Conservation (phyloP, 1,140 invertebrate species). For the Drosophila gunungcola region DNA sequence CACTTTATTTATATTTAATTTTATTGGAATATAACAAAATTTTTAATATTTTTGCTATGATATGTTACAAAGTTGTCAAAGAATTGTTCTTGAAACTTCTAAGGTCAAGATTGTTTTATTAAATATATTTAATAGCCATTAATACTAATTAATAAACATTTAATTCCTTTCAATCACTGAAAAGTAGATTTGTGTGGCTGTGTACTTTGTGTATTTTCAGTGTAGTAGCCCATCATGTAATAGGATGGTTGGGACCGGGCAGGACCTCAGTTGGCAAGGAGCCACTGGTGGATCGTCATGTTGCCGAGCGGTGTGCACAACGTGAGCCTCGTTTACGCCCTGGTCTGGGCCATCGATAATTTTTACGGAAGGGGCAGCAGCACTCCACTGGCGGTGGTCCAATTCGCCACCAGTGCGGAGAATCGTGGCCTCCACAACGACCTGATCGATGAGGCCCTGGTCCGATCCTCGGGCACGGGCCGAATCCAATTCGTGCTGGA, state of each 20-base stretch:
- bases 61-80: too few relatives aligned
- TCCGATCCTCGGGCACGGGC: slow-evolving; percentile 2
- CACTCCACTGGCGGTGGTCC: slow-evolving; percentile 52
- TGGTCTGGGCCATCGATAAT: slow-evolving; percentile 72
- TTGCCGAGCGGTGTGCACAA: slow-evolving; percentile 36
- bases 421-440: slow-evolving; percentile 60
- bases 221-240: neutral
- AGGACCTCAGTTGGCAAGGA: slow-evolving; percentile 6
- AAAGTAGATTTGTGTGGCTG: too few relatives aligned
- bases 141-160: too few relatives aligned
- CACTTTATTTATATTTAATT: too few relatives aligned
- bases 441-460: slow-evolving; percentile 57
- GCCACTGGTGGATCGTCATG: slow-evolving; percentile 7
- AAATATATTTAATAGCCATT: too few relatives aligned
- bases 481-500: slow-evolving; percentile 57
- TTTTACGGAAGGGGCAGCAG: slow-evolving; percentile 48
- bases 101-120: too few relatives aligned
- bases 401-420: slow-evolving; percentile 52
- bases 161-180: too few relatives aligned
- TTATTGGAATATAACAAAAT: too few relatives aligned
- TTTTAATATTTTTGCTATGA: too few relatives aligned
- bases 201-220: neutral
- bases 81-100: too few relatives aligned
- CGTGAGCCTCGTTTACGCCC: slow-evolving; percentile 66
- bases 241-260: neutral